These are phyloP conservation scores for Pantelozetes paolii DNA, from an alignment of 2,888 invertebrate species.

Conservation along the genomic window DNA sequence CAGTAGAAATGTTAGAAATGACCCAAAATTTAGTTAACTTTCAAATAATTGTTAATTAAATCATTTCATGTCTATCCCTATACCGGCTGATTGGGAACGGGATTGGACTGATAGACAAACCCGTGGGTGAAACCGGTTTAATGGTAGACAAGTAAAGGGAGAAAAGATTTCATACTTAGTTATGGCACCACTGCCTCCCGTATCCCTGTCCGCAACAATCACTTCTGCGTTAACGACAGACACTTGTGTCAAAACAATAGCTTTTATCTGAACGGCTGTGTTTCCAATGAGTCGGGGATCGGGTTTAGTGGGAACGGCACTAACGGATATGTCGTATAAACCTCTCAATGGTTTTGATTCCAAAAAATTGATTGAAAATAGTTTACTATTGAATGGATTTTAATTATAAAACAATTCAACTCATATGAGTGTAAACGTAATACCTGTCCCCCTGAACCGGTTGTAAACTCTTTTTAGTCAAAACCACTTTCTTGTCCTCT, in stretches of 20 bases:
- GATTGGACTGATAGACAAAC: neutral
- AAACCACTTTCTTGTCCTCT: slow-evolving; percentile 68
- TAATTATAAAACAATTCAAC: neutral
- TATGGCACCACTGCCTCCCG: slow-evolving; percentile 66
- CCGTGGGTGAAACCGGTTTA: slow-evolving; percentile 14
- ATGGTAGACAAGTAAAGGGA: neutral
- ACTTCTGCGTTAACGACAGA: slow-evolving; percentile 73
- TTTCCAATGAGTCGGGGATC: slow-evolving; percentile 59
- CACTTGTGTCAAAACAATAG: slow-evolving; percentile 65
- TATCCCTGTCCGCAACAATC: slow-evolving; percentile 84
- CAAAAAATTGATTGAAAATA: slow-evolving; percentile 71
- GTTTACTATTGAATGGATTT: slow-evolving; percentile 46
- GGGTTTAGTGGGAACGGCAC: slow-evolving; percentile 63
- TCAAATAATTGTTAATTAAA: neutral
- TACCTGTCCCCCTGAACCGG: slow-evolving; percentile 49
- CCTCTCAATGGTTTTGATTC: slow-evolving; percentile 75
- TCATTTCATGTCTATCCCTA: neutral
- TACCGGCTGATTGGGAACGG: slow-evolving; percentile 26
- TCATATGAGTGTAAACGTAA: neutral
- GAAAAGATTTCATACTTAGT: slow-evolving; percentile 53
- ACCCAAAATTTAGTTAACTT: neutral
- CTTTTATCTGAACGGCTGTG: slow-evolving; percentile 61
- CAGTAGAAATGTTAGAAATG: neutral
- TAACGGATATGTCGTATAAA: slow-evolving; percentile 74
- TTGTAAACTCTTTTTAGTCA: slow-evolving; percentile 61